Conservation (phyloP, 2,888 invertebrate species). For the Vandiemenella viatica region DNA sequence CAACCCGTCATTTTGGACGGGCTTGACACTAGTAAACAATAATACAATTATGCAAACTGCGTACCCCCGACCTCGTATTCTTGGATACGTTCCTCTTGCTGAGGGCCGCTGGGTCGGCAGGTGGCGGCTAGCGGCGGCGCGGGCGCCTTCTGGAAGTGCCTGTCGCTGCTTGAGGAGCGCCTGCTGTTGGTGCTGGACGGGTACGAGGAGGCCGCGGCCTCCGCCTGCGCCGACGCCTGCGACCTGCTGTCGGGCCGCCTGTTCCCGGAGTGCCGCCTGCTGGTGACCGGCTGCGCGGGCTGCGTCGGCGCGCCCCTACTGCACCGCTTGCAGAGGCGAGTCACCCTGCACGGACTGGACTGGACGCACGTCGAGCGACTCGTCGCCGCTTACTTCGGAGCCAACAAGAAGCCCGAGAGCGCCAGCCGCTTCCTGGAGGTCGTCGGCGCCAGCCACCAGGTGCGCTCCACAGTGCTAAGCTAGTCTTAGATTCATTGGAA, state of each 20-base stretch:
- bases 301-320: constrained; percentile 28
- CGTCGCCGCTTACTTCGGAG: constrained; percentile 30
- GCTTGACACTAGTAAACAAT: too few species aligned
- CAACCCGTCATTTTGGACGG: too few species aligned
- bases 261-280: constrained; percentile 36
- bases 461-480: too few species aligned
- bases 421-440: constrained; percentile 14
- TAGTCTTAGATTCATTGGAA: too few species aligned
- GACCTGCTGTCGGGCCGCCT: constrained; percentile 37
- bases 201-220: constrained; percentile 32
- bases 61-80: too few species aligned
- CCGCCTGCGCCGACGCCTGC: constrained; percentile 33
- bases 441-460: constrained; percentile 6
- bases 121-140: constrained; percentile 18
- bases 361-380: constrained; percentile 34
- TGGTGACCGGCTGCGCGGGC: constrained; percentile 36
- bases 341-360: constrained; percentile 33
- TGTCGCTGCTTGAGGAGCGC: constrained; percentile 30
- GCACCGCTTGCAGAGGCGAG: constrained; percentile 32
- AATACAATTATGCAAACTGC: too few species aligned
- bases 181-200: constrained; percentile 38
- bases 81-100: too few species aligned
- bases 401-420: constrained; percentile 17
- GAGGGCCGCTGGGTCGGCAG: too few species aligned
- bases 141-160: constrained; percentile 13